A percentile compares a stretch with the other conserved stretches of the same genome.
phyloP scores from a whole-genome alignment of 2,113 vertebrate genomes.

The Phyllopteryx taeniolatus region DNA sequence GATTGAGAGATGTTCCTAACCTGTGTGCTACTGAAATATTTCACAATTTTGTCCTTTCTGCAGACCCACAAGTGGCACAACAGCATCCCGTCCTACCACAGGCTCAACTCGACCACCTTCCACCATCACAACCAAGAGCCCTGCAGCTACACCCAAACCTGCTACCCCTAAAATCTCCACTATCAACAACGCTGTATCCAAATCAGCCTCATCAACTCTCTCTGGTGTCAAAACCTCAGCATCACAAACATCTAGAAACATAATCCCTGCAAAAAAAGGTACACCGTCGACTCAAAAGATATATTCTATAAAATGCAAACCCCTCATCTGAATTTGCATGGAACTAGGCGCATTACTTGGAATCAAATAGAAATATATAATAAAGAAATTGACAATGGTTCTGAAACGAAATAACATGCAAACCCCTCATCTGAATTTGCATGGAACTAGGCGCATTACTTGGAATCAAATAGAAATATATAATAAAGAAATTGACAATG shows the following conservation, averaged over 20 bases:
- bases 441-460: background rate
- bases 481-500: too few species aligned
- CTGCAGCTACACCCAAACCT: constrained; percentile 50
- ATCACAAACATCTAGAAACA: constrained; percentile 55
- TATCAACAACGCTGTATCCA: constrained; percentile 61
- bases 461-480: background rate
- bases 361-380: background rate
- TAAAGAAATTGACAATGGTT: too few species aligned
- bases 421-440: background rate
- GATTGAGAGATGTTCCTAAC: background rate
- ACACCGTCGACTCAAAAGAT: background rate
- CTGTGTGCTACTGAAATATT: background rate
- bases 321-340: background rate
- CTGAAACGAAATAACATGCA: too few species aligned
- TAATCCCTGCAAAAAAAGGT: constrained; percentile 75
- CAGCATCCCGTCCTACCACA: constrained; percentile 61
- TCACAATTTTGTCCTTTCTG: constrained; percentile 1
- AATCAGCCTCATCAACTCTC: constrained; percentile 61
- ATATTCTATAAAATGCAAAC: background rate
- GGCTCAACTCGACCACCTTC: constrained; percentile 40
- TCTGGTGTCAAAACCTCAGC: constrained; percentile 66
- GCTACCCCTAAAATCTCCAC: constrained; percentile 59
- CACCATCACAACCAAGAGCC: constrained; percentile 41
- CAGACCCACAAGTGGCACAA: constrained; percentile 55
- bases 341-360: background rate